Evolutionary conservation across 2,797 vertebrate genomes (phyloP), one percentile per base, ranked within the genome.

Genomic region (Gambelia wislizenii): DNA sequence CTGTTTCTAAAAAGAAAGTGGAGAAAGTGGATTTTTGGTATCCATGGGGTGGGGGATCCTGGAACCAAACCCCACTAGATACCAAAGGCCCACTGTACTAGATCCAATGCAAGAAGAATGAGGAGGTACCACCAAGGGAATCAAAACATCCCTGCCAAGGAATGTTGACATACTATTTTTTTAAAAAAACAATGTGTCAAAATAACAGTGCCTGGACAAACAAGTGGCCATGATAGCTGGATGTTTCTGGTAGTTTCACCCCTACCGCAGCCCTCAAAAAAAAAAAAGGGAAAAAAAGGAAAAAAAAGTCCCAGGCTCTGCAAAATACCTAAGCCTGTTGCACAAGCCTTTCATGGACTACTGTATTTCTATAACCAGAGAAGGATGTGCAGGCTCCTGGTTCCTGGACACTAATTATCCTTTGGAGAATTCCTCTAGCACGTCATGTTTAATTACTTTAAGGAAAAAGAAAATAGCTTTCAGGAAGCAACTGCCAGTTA

Each of bases 371-470:
- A 76, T 69, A 78, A 89, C 83, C 85, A 77, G 70, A 0, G 12
- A 91, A 94, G 78, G 83, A 94, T 94, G 79, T 52, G 0, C 13
- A 92, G 81, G 85, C 1, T 9, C 7, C 25, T 0, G 91, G 87
- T 95, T 95, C 94, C 94, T 93, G 94, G 91, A 93, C 87, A 91
- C 47, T 91, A 88, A 87, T 0, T 42, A n/a, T 88, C 83, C 93
- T 90, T 94, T 76, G 90, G 93, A 91, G 85, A 92, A 90, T 95
- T 95, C 93, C 92, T 92, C 27, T 3, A 69, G 87, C 93, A 89
- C 39, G 25, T 89, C 95, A 94, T 86, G 0, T 82, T 92, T 88
- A 89, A 92, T 93, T 93, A 91, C 92, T 87, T 82, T 93, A 30
- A 85, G 90, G 90, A 91, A 91, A 85, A 91, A 95, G 94, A 83